Percentiles rank a stretch among this genome's conserved stretches.
These are phyloP conservation scores for Belonocnema kinseyi DNA, from an alignment of 1,140 invertebrate species.

Conservation along the genomic window DNA sequence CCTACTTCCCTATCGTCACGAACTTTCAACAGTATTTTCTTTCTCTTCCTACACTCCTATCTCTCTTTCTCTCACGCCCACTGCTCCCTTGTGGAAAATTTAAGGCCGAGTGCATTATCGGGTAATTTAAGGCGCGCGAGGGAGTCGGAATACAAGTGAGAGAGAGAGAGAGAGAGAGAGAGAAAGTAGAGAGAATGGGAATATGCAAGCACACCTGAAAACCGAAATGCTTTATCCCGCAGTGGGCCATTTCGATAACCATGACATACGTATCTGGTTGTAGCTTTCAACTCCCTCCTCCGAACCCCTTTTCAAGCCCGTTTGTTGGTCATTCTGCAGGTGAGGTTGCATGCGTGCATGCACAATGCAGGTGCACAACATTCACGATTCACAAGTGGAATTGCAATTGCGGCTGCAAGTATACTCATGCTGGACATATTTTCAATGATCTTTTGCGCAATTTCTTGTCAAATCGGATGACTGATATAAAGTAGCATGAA, in stretches of 20 bases:
- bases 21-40: conserved; percentile 23
- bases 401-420: conserved; percentile 4
- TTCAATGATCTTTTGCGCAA: background rate
- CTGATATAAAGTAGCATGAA: background rate
- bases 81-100: conserved; percentile 13
- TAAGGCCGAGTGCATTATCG: conserved; percentile 31
- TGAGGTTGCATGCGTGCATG: conserved; percentile 13
- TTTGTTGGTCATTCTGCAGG: background rate
- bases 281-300: conserved; percentile 1
- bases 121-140: conserved; percentile 19
- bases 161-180: conserved; percentile 6
- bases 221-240: conserved; percentile 42
- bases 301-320: background rate
- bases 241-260: conserved; percentile 49
- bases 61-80: conserved; percentile 41
- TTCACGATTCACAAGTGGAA: background rate
- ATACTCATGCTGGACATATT: conserved; percentile 15
- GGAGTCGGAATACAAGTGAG: conserved; percentile 7
- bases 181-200: background rate
- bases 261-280: conserved; percentile 43
- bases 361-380: background rate
- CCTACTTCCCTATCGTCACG: background rate
- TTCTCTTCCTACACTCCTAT: conserved; percentile 38
- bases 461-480: conserved; percentile 7
- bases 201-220: conserved; percentile 42